Evolutionary conservation across 2,797 vertebrate species (phyloP), one percentile per base, ranked within the genome.

Genomic region (Diglossa cyanea): DNA sequence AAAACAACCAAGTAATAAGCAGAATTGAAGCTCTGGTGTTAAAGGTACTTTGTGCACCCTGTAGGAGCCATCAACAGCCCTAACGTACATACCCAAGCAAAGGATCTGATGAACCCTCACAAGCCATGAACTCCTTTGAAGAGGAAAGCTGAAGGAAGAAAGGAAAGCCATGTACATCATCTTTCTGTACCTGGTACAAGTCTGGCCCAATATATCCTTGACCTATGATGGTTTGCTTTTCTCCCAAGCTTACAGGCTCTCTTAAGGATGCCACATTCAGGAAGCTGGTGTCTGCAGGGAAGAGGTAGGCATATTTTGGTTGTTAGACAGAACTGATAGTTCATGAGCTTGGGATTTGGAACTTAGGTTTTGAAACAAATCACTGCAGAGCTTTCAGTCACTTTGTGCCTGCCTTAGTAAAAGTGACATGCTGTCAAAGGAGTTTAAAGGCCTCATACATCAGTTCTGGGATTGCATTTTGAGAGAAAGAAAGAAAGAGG

Each of bases 381-480:
- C 94, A 94, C 67, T 94, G 66, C 2, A 1, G 79, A 94, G 87
- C 91, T 94, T 91, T 91, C 94, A 94, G 70, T 96, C 92, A 78
- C 65, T 90, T 71, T 90, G 87, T 88, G 92, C 87, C 42, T 92
- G 60, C 91, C 85, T 95, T 86, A 96, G 82, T 84, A 72, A 84
- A 96, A 96, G 89, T 97, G 96, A 94, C 94, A 11, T 85, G 95
- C 94, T 96, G 96, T 95, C 94, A 96, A 77, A 80, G 40, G 91
- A 95, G 79, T 62, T 97, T 96, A 95, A 95, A 93, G 76, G 45
- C 73, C 79, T 96, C 70, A 58, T 96, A 66, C 85, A 96, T 96
- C 94, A 96, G 87, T 58, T 71, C 73, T 68, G 17, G 57, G 76
- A 94, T 77, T 94, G 23, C 75, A 81, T 82, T 90, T 82, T 90